phyloP scores from a whole-genome alignment of 2,797 vertebrate genomes.

The Hippoglossus hippoglossus region DNA sequence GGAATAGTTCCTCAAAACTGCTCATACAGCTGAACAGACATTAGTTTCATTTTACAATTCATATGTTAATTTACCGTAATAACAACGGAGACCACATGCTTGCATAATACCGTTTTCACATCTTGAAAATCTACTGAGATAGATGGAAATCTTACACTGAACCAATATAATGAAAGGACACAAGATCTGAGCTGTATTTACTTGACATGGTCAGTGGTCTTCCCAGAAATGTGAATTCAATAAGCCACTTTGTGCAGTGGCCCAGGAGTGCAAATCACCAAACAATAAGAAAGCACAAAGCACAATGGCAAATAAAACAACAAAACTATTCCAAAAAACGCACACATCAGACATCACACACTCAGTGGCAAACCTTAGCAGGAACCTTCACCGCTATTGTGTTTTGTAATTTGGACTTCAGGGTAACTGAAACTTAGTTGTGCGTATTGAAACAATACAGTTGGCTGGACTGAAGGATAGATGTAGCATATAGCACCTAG shows the following conservation, averaged over 20 bases:
- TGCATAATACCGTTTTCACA: not conserved
- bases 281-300: too few species aligned
- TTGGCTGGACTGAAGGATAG: not conserved
- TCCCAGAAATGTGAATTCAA: not conserved
- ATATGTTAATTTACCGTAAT: not conserved
- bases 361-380: too few species aligned
- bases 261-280: too few species aligned
- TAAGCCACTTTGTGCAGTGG: too few species aligned
- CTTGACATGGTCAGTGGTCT: not conserved
- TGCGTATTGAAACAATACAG: not conserved
- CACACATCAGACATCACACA: too few species aligned
- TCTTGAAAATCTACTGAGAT: not conserved
- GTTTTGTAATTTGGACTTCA: too few species aligned
- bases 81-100: not conserved
- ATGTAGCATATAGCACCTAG: not conserved
- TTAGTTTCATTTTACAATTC: constrained; percentile 21
- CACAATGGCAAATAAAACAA: too few species aligned
- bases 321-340: too few species aligned
- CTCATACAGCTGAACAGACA: constrained; percentile 1
- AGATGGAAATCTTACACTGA: too few species aligned
- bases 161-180: not conserved
- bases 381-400: too few species aligned
- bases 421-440: too few species aligned
- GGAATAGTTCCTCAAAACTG: constrained; percentile 52
- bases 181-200: not conserved